phyloP scores from a whole-genome alignment of 1,140 invertebrate genomes.

The Macrobrachium nipponense region DNA sequence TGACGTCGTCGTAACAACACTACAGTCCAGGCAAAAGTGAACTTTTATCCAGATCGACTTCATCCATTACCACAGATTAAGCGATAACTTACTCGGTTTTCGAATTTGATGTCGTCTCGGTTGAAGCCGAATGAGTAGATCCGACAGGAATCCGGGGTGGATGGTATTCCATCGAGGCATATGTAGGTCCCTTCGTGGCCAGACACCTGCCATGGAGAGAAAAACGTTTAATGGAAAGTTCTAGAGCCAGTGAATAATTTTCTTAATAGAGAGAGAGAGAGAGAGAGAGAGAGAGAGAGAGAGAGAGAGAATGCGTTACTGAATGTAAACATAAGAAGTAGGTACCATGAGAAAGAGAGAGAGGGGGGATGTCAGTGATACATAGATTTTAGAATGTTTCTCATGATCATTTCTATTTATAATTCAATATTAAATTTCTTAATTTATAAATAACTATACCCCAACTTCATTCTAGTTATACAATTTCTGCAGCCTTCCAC shows the following conservation, averaged over 20 bases:
- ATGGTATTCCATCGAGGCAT: constrained; percentile 46
- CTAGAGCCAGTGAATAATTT: neutral
- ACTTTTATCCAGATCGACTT: neutral
- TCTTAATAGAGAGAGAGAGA: neutral
- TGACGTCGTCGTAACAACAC: neutral
- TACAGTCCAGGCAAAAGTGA: neutral
- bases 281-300: constrained; percentile 9
- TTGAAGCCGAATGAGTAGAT: constrained; percentile 53
- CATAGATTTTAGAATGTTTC: too few species aligned
- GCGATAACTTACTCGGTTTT: constrained; percentile 22
- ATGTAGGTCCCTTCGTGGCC: constrained; percentile 53
- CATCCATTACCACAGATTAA: too few species aligned
- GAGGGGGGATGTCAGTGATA: too few species aligned
- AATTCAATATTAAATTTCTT: too few species aligned
- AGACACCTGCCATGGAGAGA: neutral
- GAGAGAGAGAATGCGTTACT: too few species aligned
- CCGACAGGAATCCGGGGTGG: constrained; percentile 45
- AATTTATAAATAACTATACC: too few species aligned
- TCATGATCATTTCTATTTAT: too few species aligned
- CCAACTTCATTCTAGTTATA: too few species aligned
- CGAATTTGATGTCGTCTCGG: constrained; percentile 55
- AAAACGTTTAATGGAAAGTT: neutral
- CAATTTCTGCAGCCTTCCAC: too few species aligned
- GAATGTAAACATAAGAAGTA: too few species aligned
- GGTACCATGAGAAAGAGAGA: neutral